These are phyloP conservation scores for Brachyhypopomus gauderio DNA, from an alignment of 2,113 vertebrate species.

Conservation along the genomic window DNA sequence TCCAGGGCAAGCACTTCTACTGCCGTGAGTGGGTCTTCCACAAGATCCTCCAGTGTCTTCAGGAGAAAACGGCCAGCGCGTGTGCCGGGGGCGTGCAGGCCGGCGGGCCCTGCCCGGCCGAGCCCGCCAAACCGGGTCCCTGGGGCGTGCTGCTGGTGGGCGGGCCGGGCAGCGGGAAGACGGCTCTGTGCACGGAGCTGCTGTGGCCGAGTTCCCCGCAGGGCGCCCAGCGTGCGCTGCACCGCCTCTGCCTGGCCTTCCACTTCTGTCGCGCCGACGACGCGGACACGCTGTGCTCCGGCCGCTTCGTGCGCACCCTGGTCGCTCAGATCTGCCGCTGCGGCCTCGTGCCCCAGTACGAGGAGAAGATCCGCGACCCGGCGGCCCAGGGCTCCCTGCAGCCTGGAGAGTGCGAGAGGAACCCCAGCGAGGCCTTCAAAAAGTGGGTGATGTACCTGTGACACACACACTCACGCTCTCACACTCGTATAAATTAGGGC, in stretches of 20 bases:
- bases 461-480: background rate
- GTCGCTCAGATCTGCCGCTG: constrained; percentile 86
- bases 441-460: constrained; percentile 74
- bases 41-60: constrained; percentile 97
- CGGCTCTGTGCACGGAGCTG: constrained; percentile 91
- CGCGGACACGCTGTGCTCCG: constrained; percentile 87
- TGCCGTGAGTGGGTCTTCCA: constrained; percentile 99
- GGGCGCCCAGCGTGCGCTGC: constrained; percentile 82
- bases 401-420: constrained; percentile 92
- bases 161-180: constrained; percentile 95
- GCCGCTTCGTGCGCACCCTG: constrained; percentile 85
- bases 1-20: constrained; percentile 97
- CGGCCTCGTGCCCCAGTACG: constrained; percentile 85
- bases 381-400: constrained; percentile 84
- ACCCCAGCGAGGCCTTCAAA: constrained; percentile 95
- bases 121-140: constrained; percentile 76
- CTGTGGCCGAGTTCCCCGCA: constrained; percentile 89
- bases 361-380: constrained; percentile 90
- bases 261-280: constrained; percentile 97
- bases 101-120: constrained; percentile 33
- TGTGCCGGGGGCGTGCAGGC: constrained; percentile 70
- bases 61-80: constrained; percentile 89
- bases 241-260: constrained; percentile 87
- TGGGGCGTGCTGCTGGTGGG: constrained; percentile 95
- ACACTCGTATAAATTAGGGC: background rate